phyloP scores from a whole-genome alignment of 2,888 invertebrate species.

The Cabera pusaria region DNA sequence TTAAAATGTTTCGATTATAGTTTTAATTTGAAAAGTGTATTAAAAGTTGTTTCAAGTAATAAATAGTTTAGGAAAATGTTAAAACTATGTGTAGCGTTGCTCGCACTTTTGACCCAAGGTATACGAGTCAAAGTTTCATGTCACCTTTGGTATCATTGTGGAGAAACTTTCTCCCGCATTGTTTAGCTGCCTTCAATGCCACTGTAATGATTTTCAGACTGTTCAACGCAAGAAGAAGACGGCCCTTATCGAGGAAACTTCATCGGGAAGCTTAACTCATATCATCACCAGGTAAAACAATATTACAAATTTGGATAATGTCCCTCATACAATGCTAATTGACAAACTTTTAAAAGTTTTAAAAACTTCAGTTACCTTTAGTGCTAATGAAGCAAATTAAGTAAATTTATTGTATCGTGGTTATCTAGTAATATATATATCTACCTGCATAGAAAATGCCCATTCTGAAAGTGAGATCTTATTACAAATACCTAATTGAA shows the following conservation, averaged over 20 bases:
- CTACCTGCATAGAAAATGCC: no score
- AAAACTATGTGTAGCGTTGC: conserved; percentile 48
- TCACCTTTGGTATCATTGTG: conserved; percentile 8
- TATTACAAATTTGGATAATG: no score
- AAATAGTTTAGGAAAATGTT: conserved; percentile 47
- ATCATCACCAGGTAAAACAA: conserved; percentile 91
- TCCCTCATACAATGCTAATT: no score
- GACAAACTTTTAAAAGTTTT: no score
- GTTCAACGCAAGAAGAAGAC: conserved; percentile 84
- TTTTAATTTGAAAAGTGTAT: conserved; percentile 42
- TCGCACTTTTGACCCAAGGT: conserved; percentile 55
- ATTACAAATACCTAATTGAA: no score
- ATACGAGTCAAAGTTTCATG: conserved; percentile 17
- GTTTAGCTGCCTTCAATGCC: conserved; percentile 26
- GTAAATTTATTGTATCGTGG: no score
- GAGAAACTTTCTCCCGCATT: conserved; percentile 54
- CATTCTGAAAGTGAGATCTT: no score
- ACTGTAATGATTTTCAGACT: conserved; percentile 51
- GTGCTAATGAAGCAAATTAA: no score
- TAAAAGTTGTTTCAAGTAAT: conserved; percentile 27
- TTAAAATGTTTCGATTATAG: conserved; percentile 48
- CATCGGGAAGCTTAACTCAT: conserved; percentile 93
- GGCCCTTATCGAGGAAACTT: conserved; percentile 91
- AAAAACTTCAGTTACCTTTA: no score
- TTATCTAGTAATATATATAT: no score